These are phyloP conservation scores for Cossypha niveicapilla DNA, from an alignment of 2,797 vertebrate genomes.

Conservation along the genomic window DNA sequence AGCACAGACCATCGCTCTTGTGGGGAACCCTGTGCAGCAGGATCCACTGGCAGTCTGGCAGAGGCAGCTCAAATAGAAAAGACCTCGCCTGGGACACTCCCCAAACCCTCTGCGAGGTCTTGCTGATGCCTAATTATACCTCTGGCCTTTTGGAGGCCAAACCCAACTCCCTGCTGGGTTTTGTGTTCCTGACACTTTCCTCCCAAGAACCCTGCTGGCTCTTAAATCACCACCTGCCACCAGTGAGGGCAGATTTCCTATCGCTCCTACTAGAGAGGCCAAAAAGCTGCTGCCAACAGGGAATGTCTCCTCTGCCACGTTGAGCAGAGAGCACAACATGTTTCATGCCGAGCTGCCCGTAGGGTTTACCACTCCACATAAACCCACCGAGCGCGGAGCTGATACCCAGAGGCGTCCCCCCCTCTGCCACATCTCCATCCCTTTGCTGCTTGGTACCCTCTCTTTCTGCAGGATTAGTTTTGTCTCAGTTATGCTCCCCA, in stretches of 20 bases:
- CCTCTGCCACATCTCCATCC: neutral
- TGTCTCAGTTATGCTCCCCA: neutral
- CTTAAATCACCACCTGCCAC: constrained; percentile 7
- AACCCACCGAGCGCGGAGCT: neutral
- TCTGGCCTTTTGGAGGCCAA: neutral
- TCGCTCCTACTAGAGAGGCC: neutral
- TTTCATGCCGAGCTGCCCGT: neutral
- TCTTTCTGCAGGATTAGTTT: neutral
- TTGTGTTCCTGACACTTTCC: neutral
- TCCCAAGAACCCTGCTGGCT: neutral
- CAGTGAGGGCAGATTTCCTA: neutral
- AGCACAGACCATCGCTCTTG: neutral
- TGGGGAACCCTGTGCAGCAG: neutral
- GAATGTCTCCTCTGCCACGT: neutral
- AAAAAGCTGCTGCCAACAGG: neutral
- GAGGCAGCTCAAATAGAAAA: neutral
- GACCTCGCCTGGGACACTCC: neutral
- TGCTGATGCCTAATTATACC: neutral
- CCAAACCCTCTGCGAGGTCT: neutral
- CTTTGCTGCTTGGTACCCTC: neutral
- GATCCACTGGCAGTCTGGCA: neutral
- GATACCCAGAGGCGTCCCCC: neutral
- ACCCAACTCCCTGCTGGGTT: neutral
- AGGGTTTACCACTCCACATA: neutral
- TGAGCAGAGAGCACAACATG: neutral